Base-by-base conservation (phyloP, 2,113 vertebrate genomes). In the Montifringilla adamsi region DNA sequence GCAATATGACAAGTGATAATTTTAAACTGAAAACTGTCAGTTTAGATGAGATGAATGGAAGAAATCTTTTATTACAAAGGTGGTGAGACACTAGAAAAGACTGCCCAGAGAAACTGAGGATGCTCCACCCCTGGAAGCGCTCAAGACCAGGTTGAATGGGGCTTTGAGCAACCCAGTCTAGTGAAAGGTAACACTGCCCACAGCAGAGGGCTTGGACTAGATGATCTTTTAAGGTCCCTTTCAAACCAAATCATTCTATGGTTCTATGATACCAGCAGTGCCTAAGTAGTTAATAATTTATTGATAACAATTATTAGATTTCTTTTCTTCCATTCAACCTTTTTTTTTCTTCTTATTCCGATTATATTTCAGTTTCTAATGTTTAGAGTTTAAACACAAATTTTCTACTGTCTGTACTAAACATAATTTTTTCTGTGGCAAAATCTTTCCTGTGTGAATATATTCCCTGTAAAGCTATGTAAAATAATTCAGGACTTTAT, bases 401-500 rank as follows among this genome's bases (percentile, higher is more conserved):
- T 91, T 75, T 89, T 63, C n/a, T 55, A 23, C 6, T 53, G 16
- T 8, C 24, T 66, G 11, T 44, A 39, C 26, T 43, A 72, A 46
- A 43, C 0, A 0, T 50, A 46, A 33, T 58, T 43, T 63, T 23
- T 23, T 72, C 23, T 78, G 4, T 37, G 18, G 31, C 30, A 50
- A 14, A 59, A 75, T 37, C 15, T 26, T 74, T 35, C 43, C 10
- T 15, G 4, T 79, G 31, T 75, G 50, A 66, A 63, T 72, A 22
- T 6, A 79, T 24, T 39, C 35, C 23, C 30, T 53, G 4, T 63
- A 90, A 95, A 91, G 56, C 16, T 44, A 30, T 69, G 41, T 62
- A 84, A 87, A 95, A 67, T 23, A 67, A 90, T 68, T 85, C 60
- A 88, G 47, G 39, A 79, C 27, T 73, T 43, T 8, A 58, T n/a